Base-by-base conservation (phyloP, 2,888 invertebrate genomes). In the Eumacrocentrus americanus region DNA sequence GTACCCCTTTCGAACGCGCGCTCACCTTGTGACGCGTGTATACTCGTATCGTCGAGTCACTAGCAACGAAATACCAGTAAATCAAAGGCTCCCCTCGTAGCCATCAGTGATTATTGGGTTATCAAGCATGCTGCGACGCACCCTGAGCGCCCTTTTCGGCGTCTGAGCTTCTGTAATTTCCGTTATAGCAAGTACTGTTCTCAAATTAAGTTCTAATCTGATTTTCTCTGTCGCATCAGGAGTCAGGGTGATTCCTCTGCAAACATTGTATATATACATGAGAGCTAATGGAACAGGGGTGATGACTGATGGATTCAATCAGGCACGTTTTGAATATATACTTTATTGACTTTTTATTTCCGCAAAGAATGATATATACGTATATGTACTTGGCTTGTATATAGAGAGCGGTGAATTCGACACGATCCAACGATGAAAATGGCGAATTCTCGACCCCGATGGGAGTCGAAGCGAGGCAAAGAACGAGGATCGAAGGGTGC, bases 131-230 rank as follows among this genome's bases (percentile, higher is more conserved):
- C 37, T 55, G 46, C 55, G 46, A 44, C 55, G 55, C 37, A 51
- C 64, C 44, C 23, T 35, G 29, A 20, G 46, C 37, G 55, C 20
- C 40, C 57, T 50, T 40, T 37, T 37, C 38, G 25, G 11, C 23
- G 37, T 57, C 34, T 35, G 18, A 48, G 44, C 58, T 63, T 59
- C 58, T 64, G 65, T 66, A 68, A 70, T 70, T 68, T 70, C 70
- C 68, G 67, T n/a, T n/a, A n/a, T 57, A 63, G 64, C 63, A 61
- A 65, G 65, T 64, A 64, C 63, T 62, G 60, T 67, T 67, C 67
- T 65, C 67, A 65, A 67, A 70, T 69, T 67, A 70, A 69, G 67
- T 67, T 67, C 60, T 69, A 70, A 70, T 67, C 70, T 62, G 60
- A 70, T 70, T 69, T 66, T 61, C 62, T 64, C 66, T n/a, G 29